Evolutionary conservation across 2,797 vertebrate genomes (phyloP).

Genomic region (Scyliorhinus canicula): DNA sequence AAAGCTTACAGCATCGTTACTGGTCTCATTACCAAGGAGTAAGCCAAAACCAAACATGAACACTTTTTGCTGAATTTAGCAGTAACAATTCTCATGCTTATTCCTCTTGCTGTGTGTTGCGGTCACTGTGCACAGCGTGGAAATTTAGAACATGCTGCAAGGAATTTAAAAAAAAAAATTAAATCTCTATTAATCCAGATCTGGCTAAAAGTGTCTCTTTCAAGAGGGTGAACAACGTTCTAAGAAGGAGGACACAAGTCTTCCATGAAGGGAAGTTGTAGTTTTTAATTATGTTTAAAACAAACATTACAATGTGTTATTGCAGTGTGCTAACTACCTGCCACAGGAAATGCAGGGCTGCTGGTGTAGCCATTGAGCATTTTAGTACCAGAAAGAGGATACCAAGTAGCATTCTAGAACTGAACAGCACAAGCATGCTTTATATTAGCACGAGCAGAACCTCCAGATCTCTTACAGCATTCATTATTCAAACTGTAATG

Average conservation of each 20-base stretch:
- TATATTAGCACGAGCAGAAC: background rate
- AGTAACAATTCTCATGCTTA: background rate
- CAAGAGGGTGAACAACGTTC: background rate
- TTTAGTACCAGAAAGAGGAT: background rate
- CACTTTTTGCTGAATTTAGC: background rate
- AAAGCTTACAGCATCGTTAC: background rate
- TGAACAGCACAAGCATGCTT: conserved; percentile 27
- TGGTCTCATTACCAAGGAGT: background rate
- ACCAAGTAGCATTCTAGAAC: background rate
- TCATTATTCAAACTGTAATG: conserved; percentile 26
- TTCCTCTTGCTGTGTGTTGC: background rate
- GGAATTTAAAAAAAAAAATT: conserved; percentile 10
- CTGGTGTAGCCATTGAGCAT: background rate
- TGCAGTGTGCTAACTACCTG: background rate
- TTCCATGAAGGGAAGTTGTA: background rate
- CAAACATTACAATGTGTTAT: background rate
- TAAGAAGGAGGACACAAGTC: background rate
- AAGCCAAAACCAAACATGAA: background rate
- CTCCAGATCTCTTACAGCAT: conserved; percentile 26
- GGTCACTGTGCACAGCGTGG: no score
- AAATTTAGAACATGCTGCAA: background rate
- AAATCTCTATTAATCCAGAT: background rate
- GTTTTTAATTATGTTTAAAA: background rate
- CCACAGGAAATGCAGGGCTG: background rate
- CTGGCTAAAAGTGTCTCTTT: background rate